phyloP scores from a whole-genome alignment of 2,888 invertebrate species.

The Tetrapedia diversipes region DNA sequence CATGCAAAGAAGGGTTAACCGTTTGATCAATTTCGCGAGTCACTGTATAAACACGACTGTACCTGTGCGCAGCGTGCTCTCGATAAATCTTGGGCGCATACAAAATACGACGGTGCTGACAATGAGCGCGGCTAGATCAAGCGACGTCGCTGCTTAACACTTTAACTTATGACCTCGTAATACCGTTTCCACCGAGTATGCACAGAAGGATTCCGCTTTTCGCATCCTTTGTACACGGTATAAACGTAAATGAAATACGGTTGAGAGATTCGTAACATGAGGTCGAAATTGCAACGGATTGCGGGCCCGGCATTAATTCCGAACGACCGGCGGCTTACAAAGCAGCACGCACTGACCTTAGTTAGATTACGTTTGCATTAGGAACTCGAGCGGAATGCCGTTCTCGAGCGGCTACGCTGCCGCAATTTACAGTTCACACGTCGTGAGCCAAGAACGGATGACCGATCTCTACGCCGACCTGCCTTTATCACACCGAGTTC shows the following conservation, averaged over 20 bases:
- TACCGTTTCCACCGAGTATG: no score
- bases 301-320: constrained; percentile 74
- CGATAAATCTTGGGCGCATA: no score
- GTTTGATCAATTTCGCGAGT: no score
- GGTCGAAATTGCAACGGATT: constrained; percentile 57
- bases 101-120: no score
- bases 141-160: no score
- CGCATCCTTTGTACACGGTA: no score
- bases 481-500: constrained; percentile 4
- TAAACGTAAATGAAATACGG: background rate
- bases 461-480: constrained; percentile 52
- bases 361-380: constrained; percentile 77
- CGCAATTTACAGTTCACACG: constrained; percentile 74
- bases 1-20: no score
- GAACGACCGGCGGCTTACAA: constrained; percentile 72
- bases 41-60: no score
- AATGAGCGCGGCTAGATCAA: no score
- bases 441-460: constrained; percentile 58
- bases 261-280: background rate
- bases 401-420: constrained; percentile 49
- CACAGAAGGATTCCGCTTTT: background rate
- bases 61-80: no score
- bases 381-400: constrained; percentile 75
- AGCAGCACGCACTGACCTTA: constrained; percentile 75
- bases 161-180: no score